Conservation (phyloP, 2,113 vertebrate species). For the Axis porcinus region DNA sequence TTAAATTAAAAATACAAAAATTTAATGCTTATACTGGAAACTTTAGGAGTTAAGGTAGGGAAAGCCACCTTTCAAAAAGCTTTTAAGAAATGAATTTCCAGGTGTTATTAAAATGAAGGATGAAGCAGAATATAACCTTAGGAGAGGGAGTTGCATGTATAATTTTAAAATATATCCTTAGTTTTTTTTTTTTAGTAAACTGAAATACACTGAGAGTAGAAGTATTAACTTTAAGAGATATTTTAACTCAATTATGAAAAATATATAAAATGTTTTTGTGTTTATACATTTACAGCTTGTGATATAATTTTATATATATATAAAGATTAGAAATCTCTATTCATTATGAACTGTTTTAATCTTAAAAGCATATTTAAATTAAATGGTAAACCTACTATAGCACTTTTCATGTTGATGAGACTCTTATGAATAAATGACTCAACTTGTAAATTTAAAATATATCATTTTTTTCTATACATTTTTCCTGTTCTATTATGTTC, state of each 20-base stretch:
- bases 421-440: not conserved
- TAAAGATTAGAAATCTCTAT: not conserved
- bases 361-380: not conserved
- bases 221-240: not conserved
- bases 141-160: not conserved
- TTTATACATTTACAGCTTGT: not conserved
- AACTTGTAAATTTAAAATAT: not conserved
- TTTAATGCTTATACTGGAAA: not conserved
- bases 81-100: not conserved
- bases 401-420: not conserved
- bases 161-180: not conserved
- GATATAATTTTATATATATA: not conserved
- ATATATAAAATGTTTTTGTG: not conserved
- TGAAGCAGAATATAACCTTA: not conserved
- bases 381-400: not conserved
- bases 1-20: not conserved
- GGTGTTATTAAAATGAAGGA: not conserved
- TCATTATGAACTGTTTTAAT: not conserved
- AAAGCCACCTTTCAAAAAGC: not conserved
- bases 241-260: not conserved
- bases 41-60: not conserved
- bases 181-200: not conserved
- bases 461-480: not conserved
- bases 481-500: not conserved
- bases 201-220: not conserved